Conservation (phyloP, 2,797 vertebrate species). For the Gymnocypris eckloni region DNA sequence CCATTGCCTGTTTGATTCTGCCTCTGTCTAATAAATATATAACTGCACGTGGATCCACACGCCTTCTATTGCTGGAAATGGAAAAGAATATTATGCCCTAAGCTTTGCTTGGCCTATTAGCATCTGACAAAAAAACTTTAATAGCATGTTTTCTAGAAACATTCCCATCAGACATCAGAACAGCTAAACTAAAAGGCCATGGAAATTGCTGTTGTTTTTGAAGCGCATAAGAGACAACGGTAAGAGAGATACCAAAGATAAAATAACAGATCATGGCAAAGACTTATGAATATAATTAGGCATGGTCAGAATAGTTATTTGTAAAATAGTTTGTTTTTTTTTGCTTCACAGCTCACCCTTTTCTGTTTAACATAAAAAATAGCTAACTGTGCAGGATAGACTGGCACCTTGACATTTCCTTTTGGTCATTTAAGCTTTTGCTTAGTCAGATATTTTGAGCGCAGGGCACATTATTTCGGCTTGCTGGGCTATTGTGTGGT, state of each 20-base stretch:
- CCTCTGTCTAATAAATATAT: no score
- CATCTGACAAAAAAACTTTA: neutral
- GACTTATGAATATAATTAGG: neutral
- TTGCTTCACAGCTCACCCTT: neutral
- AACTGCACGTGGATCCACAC: no score
- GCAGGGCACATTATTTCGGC: neutral
- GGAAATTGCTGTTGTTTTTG: neutral
- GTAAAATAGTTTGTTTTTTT: neutral
- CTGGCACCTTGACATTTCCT: neutral
- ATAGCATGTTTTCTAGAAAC: neutral
- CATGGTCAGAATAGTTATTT: neutral
- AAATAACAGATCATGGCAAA: neutral
- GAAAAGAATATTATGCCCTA: neutral
- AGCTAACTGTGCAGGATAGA: neutral
- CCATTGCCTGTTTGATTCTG: no score
- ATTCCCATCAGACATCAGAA: conserved; percentile 8
- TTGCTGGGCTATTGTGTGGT: neutral
- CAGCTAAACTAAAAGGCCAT: neutral
- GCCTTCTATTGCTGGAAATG: neutral
- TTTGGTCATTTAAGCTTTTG: neutral
- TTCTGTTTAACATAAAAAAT: neutral
- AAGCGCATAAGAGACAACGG: neutral
- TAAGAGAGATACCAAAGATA: neutral
- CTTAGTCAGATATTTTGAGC: neutral
- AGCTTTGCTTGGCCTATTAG: neutral